Base-by-base conservation (phyloP, 1,140 invertebrate species). In the Lepidurus couesii region DNA sequence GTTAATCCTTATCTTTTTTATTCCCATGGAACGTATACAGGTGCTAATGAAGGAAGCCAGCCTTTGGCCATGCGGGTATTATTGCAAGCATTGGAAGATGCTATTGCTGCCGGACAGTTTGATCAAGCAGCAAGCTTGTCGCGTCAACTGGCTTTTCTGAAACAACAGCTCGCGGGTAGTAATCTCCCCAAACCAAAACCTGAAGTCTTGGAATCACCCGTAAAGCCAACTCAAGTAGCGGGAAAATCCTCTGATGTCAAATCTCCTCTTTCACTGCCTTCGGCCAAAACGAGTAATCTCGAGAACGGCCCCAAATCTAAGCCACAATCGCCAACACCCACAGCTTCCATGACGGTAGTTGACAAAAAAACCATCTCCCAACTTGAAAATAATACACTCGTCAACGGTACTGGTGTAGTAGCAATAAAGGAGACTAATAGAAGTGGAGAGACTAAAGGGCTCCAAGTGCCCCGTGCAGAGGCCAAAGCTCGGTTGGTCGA, bases 61-160 rank as follows among this genome's bases (percentile, higher is more conserved):
- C 90, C 89, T 1, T 83, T 90, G 78, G 88, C 89, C 73, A 87
- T 91, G 24, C 90, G 89, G 84, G 86, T 89, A 82, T 84, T 91
- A 53, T 83, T 92, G 80, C 87, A 86, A 82, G 86, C 89, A 83
- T 84, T 93, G 75, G 91, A 92, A 83, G 86, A 85, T 2, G 89
- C 91, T 1, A 92, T 93, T 80, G 87, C 89, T 11, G 88, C 87
- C 78, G 91, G 91, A 6, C 87, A 92, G 79, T 88, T 91, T 84
- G 86, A 88, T 42, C 86, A 89, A 81, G 91, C 92, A 1, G 90
- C 92, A 3, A 85, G 85, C 78, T 86, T 91, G 42, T 91, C 92
- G 3, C 89, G 89, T 82, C 90, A 92, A 84, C 86, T 93, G 78
- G 91, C 92, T 0, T 85, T 89, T 43, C 83, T 91, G 26, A 91